These are phyloP conservation scores for Drosophila arawakana DNA, from an alignment of 1,140 invertebrate species.

Conservation along the genomic window DNA sequence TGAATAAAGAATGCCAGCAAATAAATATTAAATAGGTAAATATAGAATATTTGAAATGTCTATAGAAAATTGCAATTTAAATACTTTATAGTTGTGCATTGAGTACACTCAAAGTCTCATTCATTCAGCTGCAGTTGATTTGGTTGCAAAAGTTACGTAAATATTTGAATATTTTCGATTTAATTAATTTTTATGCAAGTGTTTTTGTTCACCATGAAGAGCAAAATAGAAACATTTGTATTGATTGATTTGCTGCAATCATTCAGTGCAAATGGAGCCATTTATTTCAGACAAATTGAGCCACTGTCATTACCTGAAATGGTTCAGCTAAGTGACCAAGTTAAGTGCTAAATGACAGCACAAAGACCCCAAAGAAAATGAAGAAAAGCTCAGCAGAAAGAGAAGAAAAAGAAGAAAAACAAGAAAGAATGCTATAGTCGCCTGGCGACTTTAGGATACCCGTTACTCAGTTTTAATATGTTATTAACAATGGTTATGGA, in stretches of 20 bases:
- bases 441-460: too few relatives aligned
- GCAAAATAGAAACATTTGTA: background rate
- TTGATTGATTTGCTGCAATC: background rate
- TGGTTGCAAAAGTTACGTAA: background rate
- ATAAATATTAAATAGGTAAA: too few relatives aligned
- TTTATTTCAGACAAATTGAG: conserved; percentile 21
- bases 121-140: too few relatives aligned
- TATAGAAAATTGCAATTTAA: too few relatives aligned
- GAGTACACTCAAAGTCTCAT: conserved; percentile 4
- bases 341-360: conserved; percentile 20
- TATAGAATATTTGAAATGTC: too few relatives aligned
- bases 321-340: conserved; percentile 16
- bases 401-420: background rate
- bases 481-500: too few relatives aligned
- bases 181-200: background rate
- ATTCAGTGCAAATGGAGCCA: background rate
- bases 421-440: too few relatives aligned
- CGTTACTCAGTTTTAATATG: too few relatives aligned
- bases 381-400: background rate
- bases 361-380: background rate
- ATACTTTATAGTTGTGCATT: background rate
- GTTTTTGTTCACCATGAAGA: background rate
- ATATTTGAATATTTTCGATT: background rate
- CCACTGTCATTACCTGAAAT: conserved; percentile 19
- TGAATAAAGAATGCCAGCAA: too few relatives aligned